A percentile compares a stretch with the other conserved stretches of the same genome.
phyloP scores from a whole-genome alignment of 2,888 invertebrate species.

The Hypsopygia costalis region DNA sequence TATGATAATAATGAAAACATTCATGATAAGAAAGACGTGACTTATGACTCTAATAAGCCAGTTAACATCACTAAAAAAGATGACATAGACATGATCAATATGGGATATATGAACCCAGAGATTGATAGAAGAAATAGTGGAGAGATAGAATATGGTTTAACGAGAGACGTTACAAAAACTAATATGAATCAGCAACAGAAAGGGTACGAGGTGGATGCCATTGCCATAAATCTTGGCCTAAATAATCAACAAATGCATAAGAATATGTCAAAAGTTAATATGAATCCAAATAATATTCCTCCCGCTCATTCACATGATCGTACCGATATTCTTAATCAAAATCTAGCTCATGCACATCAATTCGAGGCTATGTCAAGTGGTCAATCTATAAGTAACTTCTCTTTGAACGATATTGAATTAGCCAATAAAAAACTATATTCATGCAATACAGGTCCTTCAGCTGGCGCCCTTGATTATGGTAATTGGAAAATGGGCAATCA shows the following conservation, averaged over 20 bases:
- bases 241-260: conserved; percentile 56
- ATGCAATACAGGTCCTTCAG: conserved; percentile 43
- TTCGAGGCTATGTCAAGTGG: conserved; percentile 50
- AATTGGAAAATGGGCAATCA: conserved; percentile 65
- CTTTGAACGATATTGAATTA: conserved; percentile 65
- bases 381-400: conserved; percentile 53
- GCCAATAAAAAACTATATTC: conserved; percentile 68
- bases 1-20: conserved; percentile 35
- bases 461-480: conserved; percentile 58
- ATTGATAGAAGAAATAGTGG: conserved; percentile 44
- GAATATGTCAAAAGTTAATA: conserved; percentile 36
- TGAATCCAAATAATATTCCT: conserved; percentile 41
- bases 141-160: conserved; percentile 39
- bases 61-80: conserved; percentile 50
- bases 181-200: conserved; percentile 46
- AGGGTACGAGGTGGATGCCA: conserved; percentile 61
- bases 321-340: conserved; percentile 46
- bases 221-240: conserved; percentile 66
- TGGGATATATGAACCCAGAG: conserved; percentile 70
- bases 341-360: conserved; percentile 59
- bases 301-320: conserved; percentile 56
- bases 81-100: conserved; percentile 71
- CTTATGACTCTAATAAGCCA: conserved; percentile 38
- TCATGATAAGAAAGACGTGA: conserved; percentile 43
- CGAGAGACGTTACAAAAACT: conserved; percentile 42